These are phyloP conservation scores for Pangasius mekongensis DNA, from an alignment of 2,797 vertebrate genomes.

Conservation along the genomic window DNA sequence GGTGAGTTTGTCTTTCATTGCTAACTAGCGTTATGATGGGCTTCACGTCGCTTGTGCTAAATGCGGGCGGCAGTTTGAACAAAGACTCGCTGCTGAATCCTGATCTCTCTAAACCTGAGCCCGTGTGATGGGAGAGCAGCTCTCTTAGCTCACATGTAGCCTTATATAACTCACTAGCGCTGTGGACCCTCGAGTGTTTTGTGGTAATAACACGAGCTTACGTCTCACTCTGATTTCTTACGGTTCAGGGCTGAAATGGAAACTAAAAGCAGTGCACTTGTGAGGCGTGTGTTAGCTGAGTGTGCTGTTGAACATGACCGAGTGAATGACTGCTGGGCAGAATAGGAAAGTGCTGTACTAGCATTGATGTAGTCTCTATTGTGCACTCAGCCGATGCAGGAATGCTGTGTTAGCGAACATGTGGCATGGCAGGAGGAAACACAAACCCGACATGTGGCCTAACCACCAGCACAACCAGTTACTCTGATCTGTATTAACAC, in stretches of 20 bases:
- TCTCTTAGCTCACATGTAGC: background rate
- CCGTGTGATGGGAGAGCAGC: constrained; percentile 30
- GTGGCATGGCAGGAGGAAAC: constrained; percentile 35
- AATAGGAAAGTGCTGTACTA: constrained; percentile 35
- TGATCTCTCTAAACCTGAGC: constrained; percentile 37
- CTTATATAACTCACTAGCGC: background rate
- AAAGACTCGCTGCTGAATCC: constrained; percentile 50
- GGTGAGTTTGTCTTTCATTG: constrained; percentile 71
- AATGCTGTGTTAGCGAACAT: constrained; percentile 35
- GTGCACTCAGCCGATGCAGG: constrained; percentile 1
- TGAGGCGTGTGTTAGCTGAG: background rate
- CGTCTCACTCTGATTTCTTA: constrained; percentile 10
- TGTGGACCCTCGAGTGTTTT: background rate
- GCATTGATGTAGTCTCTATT: constrained; percentile 13
- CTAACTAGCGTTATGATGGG: constrained; percentile 4
- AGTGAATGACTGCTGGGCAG: background rate
- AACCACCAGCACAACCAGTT: background rate
- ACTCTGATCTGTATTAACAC: background rate
- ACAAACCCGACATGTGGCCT: constrained; percentile 34
- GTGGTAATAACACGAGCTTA: background rate
- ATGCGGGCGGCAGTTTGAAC: constrained; percentile 57
- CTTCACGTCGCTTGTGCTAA: constrained; percentile 45
- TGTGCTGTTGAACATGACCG: background rate
- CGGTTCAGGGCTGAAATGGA: background rate
- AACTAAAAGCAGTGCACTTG: background rate